phyloP scores from a whole-genome alignment of 2,113 vertebrate species.

The Xiphophorus couchianus region DNA sequence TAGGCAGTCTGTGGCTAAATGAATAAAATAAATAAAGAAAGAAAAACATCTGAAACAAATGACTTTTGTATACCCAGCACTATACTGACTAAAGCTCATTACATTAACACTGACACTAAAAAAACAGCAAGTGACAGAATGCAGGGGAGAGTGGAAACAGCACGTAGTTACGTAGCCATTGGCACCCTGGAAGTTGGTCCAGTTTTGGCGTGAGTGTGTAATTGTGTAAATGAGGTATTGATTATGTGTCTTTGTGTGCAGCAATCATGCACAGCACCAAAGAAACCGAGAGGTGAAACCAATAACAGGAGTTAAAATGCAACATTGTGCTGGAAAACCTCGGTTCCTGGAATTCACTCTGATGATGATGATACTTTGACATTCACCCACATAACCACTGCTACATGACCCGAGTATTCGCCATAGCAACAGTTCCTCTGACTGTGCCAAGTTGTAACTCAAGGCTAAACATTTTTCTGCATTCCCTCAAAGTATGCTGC shows the following conservation, averaged over 20 bases:
- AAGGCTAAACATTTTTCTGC: background rate
- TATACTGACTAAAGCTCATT: constrained; percentile 43
- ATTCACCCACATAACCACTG: background rate
- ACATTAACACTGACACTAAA: constrained; percentile 24
- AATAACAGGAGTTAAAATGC: constrained; percentile 1
- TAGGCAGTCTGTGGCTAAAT: constrained; percentile 36
- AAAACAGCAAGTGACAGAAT: constrained; percentile 23
- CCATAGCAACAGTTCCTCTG: background rate
- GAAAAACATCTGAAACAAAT: constrained; percentile 32
- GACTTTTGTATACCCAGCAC: constrained; percentile 51
- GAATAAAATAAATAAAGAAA: constrained; percentile 16
- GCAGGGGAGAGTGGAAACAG: background rate
- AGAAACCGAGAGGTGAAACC: background rate
- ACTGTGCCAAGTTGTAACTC: background rate
- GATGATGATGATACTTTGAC: background rate
- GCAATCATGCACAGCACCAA: background rate
- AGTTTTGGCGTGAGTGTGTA: background rate
- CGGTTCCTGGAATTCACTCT: background rate
- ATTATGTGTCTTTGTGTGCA: constrained; percentile 1
- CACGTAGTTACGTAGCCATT: background rate
- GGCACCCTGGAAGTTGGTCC: background rate
- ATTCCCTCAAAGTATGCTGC: background rate
- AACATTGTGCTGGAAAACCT: background rate
- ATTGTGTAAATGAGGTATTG: background rate
- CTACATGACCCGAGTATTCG: background rate